Conservation (phyloP, 1,140 invertebrate species). For the Drosophila bocqueti region DNA sequence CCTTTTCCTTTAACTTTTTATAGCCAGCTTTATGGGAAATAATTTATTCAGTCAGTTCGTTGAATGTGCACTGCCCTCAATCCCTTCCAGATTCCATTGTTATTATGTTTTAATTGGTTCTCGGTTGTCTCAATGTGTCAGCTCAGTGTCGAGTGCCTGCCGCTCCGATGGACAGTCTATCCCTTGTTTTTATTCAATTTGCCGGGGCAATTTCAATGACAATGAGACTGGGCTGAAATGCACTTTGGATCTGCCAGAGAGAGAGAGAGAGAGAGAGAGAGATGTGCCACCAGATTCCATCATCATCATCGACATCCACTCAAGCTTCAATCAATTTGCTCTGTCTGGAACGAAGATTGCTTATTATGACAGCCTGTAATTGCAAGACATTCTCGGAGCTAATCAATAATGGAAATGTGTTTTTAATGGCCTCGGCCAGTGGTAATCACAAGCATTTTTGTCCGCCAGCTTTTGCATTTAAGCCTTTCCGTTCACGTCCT, state of each 20-base stretch:
- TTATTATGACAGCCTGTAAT: conserved; percentile 72
- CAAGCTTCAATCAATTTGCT: conserved; percentile 59
- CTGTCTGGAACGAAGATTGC: conserved; percentile 42
- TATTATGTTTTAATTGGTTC: conserved; percentile 76
- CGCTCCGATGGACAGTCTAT: conserved; percentile 6
- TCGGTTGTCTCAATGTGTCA: conserved; percentile 56
- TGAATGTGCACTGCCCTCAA: neutral
- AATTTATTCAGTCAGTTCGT: conserved; percentile 14
- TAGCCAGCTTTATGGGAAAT: neutral
- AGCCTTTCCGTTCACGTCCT: conserved; percentile 36
- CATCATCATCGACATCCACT: conserved; percentile 8
- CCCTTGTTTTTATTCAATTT: conserved; percentile 82
- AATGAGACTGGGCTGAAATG: conserved; percentile 37
- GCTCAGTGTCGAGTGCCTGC: conserved; percentile 29
- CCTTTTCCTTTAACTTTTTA: neutral
- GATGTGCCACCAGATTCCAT: neutral
- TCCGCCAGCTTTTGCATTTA: conserved; percentile 35
- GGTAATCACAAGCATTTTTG: conserved; percentile 54
- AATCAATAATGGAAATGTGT: conserved; percentile 76
- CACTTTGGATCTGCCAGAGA: conserved; percentile 15
- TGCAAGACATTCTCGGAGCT: conserved; percentile 57
- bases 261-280: neutral
- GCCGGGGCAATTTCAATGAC: conserved; percentile 62
- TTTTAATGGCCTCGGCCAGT: conserved; percentile 54
- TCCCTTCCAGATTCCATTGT: conserved; percentile 33